Evolutionary conservation across 2,888 invertebrate species (phyloP), one percentile per base, ranked within the genome.

Genomic region (Erebia epiphron): DNA sequence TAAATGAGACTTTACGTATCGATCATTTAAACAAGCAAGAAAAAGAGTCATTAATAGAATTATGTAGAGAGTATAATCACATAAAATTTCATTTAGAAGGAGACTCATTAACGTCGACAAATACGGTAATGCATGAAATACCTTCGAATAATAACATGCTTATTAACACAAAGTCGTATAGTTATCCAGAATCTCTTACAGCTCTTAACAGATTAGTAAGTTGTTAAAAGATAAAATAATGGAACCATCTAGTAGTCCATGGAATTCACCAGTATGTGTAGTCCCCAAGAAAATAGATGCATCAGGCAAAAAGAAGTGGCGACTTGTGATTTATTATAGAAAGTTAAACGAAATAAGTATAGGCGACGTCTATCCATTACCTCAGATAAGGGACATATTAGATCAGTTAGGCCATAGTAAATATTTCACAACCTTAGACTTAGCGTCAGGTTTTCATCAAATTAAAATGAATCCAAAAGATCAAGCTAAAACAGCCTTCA

Each of bases 161-260:
- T 10, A 62, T 63, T 18, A 18, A 69, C 26, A 60, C 72, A 26
- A 60, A 52, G 16, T 76, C 71, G 0, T 79, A 78, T 62, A 21
- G 76, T 49, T 78, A 73, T 52, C 76, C 78, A 10, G 68, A 5
- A n/a, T n/a, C n/a, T n/a, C n/a, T n/a, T n/a, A n/a, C n/a, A n/a
- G n/a, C n/a, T n/a, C n/a, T n/a, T n/a, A n/a, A n/a, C 77, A 77
- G 70, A 72, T 77, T 0, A 58, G 52, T 1, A 67, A 77, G 52
- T 75, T 77, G 76, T 49, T 79, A 16, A 57, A 76, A 14, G 72
- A 78, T 62, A 68, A 70, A 0, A 76, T 78, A 3, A 78, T 78
- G 11, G n/a, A 68, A 65, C 78, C 76, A 69, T 57, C 35, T n/a
- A 13, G 13, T 13, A 63, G 26, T 18, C 41, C 68, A 1, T 68